Conservation (phyloP, 2,888 invertebrate species). For the Epiblema foenella region DNA sequence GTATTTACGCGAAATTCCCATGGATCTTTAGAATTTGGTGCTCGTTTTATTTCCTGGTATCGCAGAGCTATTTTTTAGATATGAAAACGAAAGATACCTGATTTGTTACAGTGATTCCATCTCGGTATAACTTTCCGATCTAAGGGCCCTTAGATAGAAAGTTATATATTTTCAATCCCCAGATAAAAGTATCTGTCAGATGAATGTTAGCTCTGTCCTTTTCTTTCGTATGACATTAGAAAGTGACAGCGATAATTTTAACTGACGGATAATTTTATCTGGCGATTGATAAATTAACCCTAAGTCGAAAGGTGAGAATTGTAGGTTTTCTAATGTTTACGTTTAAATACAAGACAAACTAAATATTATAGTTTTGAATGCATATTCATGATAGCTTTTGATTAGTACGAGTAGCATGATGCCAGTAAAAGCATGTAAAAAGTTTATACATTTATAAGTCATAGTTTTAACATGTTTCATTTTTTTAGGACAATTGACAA, state of each 20-base stretch:
- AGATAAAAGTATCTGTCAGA: no score
- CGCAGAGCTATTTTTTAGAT: not conserved
- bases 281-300: no score
- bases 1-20: not conserved
- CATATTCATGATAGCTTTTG: not conserved
- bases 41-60: not conserved
- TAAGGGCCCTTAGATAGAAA: no score
- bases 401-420: no score
- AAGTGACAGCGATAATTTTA: no score
- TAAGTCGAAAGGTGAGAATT: not conserved
- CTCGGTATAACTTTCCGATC: not conserved
- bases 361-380: not conserved
- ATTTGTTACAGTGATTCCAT: not conserved
- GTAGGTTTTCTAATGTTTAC: not conserved
- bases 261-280: no score
- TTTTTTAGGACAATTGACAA: not conserved
- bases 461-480: not conserved
- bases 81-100: no score
- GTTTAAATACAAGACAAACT: not conserved
- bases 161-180: no score
- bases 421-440: not conserved
- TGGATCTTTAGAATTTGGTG: not conserved
- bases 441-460: not conserved
- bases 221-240: no score
- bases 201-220: no score